Base-by-base conservation (phyloP, 2,888 invertebrate genomes). In the Chrysotoxum bicinctum region DNA sequence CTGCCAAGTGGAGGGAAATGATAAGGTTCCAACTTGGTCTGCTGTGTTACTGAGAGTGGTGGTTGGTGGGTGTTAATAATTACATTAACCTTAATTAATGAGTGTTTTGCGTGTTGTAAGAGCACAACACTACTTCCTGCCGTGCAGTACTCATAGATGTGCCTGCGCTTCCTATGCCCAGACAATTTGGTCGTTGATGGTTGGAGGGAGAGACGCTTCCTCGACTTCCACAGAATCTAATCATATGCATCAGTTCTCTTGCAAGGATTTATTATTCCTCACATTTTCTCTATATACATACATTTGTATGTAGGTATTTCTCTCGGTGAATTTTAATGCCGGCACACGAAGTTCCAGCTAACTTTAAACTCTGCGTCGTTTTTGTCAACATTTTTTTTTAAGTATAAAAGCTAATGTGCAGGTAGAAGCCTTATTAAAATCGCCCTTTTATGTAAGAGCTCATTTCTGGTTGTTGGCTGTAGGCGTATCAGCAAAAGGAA, bases 61-160 rank as follows among this genome's bases (percentile, higher is more conserved):
- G 73, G 68, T 40, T 37, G 50, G 75, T 76, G 81, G 81, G 80
- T 76, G 85, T 81, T 85, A 69, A 85, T 85, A 85, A 85, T 85
- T 77, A 85, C 85, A 85, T 85, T 77, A 81, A 73, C 73, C 85
- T 73, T 85, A 85, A 85, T 85, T 85, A 85, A 85, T 85, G 85
- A 85, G 81, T 81, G 73, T 77, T 81, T 85, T 85, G 77, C 85
- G 85, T 85, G 85, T 72, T 81, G 73, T 73, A 77, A 76, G 85
- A 77, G 80, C 72, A 75, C 79, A 79, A 78, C 70, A 70, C 70
- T 74, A 58, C 70, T 79, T 79, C 79, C 74, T 66, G 69, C 16
- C 37, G 54, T n/a, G n/a, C n/a, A 37, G 58, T 14, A 37, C 50
- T 56, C 37, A 16, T 8, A 30, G 37, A 37, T 19, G 40, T 56